Base-by-base conservation (phyloP, 2,888 invertebrate species). In the Andrena flavipes region DNA sequence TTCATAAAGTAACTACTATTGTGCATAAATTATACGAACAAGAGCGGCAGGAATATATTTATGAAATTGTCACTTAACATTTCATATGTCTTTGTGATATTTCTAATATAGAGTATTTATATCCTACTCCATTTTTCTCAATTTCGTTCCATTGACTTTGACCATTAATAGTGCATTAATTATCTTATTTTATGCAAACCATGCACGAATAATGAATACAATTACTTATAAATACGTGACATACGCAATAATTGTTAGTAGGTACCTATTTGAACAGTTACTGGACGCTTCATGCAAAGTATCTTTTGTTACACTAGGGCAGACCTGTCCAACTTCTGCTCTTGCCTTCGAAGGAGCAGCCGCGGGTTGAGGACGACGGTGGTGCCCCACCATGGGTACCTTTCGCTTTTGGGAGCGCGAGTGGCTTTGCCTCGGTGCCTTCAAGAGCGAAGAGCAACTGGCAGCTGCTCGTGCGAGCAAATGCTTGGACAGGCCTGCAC, bases 281-380 rank as follows among this genome's bases (percentile, higher is more conserved):
- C 26, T 60, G 10, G 70, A 56, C 42, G 16, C 54, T 33, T 23
- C 82, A 72, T 82, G 82, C 81, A 82, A 65, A 81, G 51, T 64
- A 29, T 64, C 42, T 35, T 26, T n/a, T 59, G 13, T 20, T 30
- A 30, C n/a, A 10, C 29, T 35, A 35, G 30, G 33, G 29, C 3
- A 29, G 3, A 60, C 49, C 42, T 42, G 42, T 42, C 42, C 42
- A 42, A 42, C 42, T 42, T 42, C 16, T 42, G 42, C 42, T 42
- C 42, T 16, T 42, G 13, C 16, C 42, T 42, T 42, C 42, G 42
- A 42, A 42, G 13, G 13, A 42, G 42, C 42, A 42, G 42, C 42
- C 16, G 42, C 42, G 42, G 42, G 42, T 42, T 42, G 42, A 42
- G 16, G 1, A 16, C 42, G 42, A 42, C 42, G 16, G 42, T 42